Evolutionary conservation across 2,888 invertebrate species (phyloP).

Genomic region (Tinea trinotella): DNA sequence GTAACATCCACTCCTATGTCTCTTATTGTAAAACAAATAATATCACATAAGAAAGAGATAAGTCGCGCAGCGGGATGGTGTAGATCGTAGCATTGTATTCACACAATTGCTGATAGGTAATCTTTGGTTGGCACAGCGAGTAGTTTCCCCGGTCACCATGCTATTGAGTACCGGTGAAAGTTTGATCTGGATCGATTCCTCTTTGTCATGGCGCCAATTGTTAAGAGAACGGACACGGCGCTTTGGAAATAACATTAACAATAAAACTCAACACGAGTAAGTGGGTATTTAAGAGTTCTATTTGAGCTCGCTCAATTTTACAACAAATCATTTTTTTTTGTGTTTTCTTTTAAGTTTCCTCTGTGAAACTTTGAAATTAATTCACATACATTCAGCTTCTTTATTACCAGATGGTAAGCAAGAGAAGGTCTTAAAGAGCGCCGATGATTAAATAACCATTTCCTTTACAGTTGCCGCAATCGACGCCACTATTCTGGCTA

Average conservation of each 20-base stretch:
- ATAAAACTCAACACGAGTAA: background rate
- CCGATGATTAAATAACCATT: too few species aligned
- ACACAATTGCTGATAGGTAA: constrained; percentile 21
- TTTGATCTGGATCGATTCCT: constrained; percentile 18
- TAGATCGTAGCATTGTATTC: constrained; percentile 20
- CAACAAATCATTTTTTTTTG: background rate
- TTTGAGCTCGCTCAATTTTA: background rate
- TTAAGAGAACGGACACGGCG: constrained; percentile 9
- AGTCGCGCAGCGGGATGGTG: constrained; percentile 18
- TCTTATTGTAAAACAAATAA: constrained; percentile 19
- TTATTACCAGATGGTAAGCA: background rate
- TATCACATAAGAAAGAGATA: constrained; percentile 17
- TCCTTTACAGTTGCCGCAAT: too few species aligned
- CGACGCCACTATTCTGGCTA: too few species aligned
- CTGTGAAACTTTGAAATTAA: background rate
- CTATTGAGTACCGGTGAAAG: constrained; percentile 16
- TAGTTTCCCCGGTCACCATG: constrained; percentile 18
- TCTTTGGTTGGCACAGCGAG: constrained; percentile 18
- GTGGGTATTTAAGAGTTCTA: background rate
- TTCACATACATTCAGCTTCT: background rate
- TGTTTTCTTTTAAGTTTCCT: background rate
- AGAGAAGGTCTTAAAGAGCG: too few species aligned
- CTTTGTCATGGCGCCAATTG: constrained; percentile 18
- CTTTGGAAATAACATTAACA: background rate
- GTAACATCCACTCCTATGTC: constrained; percentile 13